phyloP scores from a whole-genome alignment of 2,888 invertebrate genomes.

The Liopterus haemorrhoidalis region DNA sequence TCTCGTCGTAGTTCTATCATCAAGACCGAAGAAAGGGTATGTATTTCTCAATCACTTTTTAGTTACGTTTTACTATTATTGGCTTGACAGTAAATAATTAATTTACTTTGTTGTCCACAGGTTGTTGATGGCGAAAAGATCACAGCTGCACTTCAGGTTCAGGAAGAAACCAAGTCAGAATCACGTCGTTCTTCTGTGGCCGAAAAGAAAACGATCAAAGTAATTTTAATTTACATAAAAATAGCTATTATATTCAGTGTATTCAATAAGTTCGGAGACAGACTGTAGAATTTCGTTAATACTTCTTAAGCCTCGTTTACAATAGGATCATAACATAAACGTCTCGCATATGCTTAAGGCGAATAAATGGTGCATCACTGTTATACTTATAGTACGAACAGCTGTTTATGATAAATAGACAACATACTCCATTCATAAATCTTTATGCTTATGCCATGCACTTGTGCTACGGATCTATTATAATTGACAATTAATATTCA shows the following conservation, averaged over 20 bases:
- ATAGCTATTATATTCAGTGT: slow-evolving; percentile 1
- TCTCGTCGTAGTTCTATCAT: slow-evolving; percentile 42
- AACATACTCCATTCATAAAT: no score
- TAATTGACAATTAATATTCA: no score
- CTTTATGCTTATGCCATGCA: no score
- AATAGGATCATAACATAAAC: no score
- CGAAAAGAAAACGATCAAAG: slow-evolving; percentile 38
- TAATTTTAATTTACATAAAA: slow-evolving; percentile 2
- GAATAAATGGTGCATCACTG: no score
- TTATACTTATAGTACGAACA: no score
- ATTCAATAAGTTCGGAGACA: neutral
- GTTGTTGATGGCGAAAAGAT: slow-evolving; percentile 42
- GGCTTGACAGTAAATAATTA: neutral
- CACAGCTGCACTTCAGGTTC: slow-evolving; percentile 40
- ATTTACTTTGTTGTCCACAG: slow-evolving; percentile 28
- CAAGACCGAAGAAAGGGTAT: slow-evolving; percentile 43
- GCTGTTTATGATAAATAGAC: no score
- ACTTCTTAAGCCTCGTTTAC: no score
- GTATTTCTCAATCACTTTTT: neutral
- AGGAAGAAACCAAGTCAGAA: slow-evolving; percentile 48
- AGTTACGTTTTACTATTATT: slow-evolving; percentile 5
- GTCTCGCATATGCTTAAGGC: no score
- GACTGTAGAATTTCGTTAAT: no score
- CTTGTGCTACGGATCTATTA: no score
- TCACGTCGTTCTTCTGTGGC: slow-evolving; percentile 47